These are phyloP conservation scores for Incurvaria masculella DNA, from an alignment of 2,888 invertebrate genomes.

Conservation along the genomic window DNA sequence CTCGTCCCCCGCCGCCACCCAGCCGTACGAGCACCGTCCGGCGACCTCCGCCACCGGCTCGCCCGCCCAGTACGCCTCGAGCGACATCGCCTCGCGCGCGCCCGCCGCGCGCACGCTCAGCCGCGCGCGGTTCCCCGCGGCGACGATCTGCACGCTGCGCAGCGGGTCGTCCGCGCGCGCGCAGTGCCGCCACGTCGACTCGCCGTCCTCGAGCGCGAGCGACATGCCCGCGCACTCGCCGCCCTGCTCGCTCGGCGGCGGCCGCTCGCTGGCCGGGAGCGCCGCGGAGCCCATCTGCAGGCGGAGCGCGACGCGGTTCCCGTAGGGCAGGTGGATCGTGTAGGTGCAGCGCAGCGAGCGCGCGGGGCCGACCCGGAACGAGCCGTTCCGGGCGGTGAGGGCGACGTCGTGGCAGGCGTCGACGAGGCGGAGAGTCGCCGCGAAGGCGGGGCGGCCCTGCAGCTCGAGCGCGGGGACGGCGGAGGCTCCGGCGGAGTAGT, in stretches of 20 bases:
- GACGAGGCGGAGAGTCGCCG: conserved; percentile 63
- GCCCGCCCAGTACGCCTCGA: conserved; percentile 63
- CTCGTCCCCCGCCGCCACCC: conserved; percentile 63
- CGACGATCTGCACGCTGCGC: conserved; percentile 57
- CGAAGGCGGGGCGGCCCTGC: conserved; percentile 64
- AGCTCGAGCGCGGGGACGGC: conserved; percentile 49
- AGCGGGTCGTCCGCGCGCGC: conserved; percentile 56
- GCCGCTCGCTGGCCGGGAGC: conserved; percentile 30
- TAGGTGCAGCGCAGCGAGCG: conserved; percentile 63
- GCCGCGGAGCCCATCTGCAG: conserved; percentile 55
- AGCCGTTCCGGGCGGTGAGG: conserved; percentile 60
- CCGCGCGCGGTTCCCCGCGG: conserved; percentile 54
- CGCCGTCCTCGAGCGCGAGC: conserved; percentile 55
- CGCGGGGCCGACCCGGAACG: conserved; percentile 61
- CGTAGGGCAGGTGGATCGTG: conserved; percentile 67
- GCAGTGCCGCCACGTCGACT: conserved; percentile 59
- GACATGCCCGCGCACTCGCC: conserved; percentile 54
- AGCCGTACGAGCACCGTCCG: conserved; percentile 67
- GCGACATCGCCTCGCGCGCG: conserved; percentile 40
- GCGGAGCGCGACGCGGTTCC: conserved; percentile 63
- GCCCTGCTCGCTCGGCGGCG: conserved; percentile 32
- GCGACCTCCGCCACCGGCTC: conserved; percentile 60
- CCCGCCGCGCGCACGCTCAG: conserved; percentile 46
- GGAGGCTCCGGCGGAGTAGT: conserved; percentile 48
- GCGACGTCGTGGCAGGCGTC: conserved; percentile 72